Evolutionary conservation across 2,113 vertebrate species (phyloP).

Genomic region (Chroicocephalus ridibundus): DNA sequence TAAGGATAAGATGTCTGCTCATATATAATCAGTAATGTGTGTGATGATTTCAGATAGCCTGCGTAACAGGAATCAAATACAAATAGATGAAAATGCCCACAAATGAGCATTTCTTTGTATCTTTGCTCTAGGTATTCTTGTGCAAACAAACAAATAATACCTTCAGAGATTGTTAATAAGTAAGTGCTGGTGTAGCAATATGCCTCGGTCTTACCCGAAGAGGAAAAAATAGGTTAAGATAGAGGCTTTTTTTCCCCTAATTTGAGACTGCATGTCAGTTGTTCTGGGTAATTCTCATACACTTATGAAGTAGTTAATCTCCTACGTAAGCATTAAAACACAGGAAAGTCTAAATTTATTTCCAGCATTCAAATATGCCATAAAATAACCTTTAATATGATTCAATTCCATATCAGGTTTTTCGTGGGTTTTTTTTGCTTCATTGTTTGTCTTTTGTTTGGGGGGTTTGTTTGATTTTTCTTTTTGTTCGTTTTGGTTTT

Average conservation of each 20-base stretch:
- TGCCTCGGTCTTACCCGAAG: neutral
- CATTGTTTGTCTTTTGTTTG: neutral
- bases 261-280: neutral
- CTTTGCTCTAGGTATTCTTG: neutral
- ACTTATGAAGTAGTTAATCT: neutral
- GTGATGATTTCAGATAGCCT: neutral
- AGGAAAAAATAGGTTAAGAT: neutral
- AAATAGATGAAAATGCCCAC: neutral
- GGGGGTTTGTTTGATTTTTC: neutral
- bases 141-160: neutral
- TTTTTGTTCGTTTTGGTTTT: neutral
- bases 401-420: neutral
- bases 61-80: neutral
- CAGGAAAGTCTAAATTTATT: neutral
- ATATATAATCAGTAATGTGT: neutral
- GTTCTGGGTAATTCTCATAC: neutral
- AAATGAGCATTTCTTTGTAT: neutral
- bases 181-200: neutral
- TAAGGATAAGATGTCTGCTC: neutral
- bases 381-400: neutral
- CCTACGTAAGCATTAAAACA: neutral
- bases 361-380: rapidly evolving
- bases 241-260: neutral
- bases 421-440: neutral
- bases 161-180: neutral